Conservation (phyloP, 1,140 invertebrate species). For the Apis dorsata region DNA sequence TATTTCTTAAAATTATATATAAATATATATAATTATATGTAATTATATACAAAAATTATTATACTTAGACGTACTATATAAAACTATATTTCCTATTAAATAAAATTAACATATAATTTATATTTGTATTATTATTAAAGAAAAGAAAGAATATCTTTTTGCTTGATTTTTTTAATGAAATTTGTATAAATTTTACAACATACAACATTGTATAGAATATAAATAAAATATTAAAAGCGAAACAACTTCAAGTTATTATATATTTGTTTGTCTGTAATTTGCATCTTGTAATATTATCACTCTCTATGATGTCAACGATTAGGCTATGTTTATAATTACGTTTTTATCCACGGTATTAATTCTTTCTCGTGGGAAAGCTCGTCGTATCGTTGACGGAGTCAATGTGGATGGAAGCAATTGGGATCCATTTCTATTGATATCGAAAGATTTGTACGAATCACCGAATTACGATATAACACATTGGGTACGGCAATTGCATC, state of each 20-base stretch:
- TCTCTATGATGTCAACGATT: slow-evolving; percentile 51
- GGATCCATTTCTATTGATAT: slow-evolving; percentile 35
- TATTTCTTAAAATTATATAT: not conserved
- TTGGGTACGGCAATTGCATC: slow-evolving; percentile 50
- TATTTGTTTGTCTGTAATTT: slow-evolving; percentile 20
- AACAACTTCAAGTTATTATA: slow-evolving; percentile 23
- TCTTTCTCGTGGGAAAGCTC: slow-evolving; percentile 44
- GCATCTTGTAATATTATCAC: slow-evolving; percentile 14
- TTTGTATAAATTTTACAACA: not conserved
- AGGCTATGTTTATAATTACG: slow-evolving; percentile 66
- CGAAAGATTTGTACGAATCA: slow-evolving; percentile 37
- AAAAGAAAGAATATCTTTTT: not conserved
- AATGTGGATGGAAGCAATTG: slow-evolving; percentile 10
- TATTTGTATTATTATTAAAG: not conserved
- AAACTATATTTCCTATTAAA: not conserved
- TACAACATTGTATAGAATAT: not conserved
- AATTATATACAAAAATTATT: not conserved
- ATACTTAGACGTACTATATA: not conserved
- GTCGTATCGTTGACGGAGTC: slow-evolving; percentile 11
- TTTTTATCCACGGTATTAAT: slow-evolving; percentile 51
- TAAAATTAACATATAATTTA: not conserved
- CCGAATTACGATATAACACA: slow-evolving; percentile 53
- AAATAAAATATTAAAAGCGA: not conserved
- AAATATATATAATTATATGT: no score
- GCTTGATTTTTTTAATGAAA: not conserved